These are phyloP conservation scores for Apamea monoglypha DNA, from an alignment of 2,888 invertebrate genomes.

Conservation along the genomic window DNA sequence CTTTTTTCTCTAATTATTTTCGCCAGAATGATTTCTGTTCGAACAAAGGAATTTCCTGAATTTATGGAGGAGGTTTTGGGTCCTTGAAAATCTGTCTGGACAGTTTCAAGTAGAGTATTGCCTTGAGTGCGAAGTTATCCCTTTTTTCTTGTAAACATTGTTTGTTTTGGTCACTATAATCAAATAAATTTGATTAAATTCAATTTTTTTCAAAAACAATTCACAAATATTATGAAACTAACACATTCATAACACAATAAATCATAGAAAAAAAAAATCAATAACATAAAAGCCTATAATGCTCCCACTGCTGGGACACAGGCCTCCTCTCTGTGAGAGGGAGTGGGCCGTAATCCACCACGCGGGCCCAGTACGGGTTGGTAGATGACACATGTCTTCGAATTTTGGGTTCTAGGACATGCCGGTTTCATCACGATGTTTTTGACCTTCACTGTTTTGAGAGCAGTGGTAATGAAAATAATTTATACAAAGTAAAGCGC, in stretches of 20 bases:
- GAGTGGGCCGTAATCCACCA: neutral
- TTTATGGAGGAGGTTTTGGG: constrained; percentile 37
- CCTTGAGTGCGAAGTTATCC: constrained; percentile 13
- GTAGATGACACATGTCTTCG: neutral
- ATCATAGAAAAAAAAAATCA: too few species aligned
- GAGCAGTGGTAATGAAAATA: neutral
- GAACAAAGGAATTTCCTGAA: constrained; percentile 58
- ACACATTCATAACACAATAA: too few species aligned
- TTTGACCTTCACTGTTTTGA: neutral
- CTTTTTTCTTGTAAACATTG: neutral
- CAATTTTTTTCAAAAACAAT: too few species aligned
- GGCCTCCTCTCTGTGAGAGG: too few species aligned
- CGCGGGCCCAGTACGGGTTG: neutral
- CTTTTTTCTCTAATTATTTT: constrained; percentile 66
- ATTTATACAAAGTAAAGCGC: neutral
- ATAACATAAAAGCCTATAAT: too few species aligned
- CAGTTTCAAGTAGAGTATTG: constrained; percentile 11
- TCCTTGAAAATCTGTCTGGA: constrained; percentile 29
- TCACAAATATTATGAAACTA: too few species aligned
- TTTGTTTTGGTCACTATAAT: neutral
- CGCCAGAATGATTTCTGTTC: constrained; percentile 46
- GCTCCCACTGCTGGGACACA: too few species aligned
- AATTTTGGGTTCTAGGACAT: neutral
- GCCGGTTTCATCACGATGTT: neutral
- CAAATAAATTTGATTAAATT: too few species aligned